A percentile compares a stretch with the other conserved stretches of the same genome.
Conservation (phyloP, 2,888 invertebrate species). For the Anthrax anthrax region DNA sequence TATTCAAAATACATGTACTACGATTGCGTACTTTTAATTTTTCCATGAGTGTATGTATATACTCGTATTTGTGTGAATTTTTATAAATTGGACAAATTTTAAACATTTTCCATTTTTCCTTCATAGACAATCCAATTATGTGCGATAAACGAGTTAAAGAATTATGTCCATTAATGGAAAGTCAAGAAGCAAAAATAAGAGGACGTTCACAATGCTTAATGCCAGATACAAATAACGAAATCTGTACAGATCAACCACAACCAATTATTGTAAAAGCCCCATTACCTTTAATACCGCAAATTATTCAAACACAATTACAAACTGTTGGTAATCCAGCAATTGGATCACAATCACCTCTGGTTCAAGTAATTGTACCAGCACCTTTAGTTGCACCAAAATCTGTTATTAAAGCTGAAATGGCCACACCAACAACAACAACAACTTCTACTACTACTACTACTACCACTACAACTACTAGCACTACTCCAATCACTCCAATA, state of each 20-base stretch:
- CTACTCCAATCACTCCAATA: neutral
- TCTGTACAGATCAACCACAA: slow-evolving; percentile 27
- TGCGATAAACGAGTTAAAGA: slow-evolving; percentile 57
- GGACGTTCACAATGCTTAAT: slow-evolving; percentile 46
- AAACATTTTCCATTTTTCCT: neutral
- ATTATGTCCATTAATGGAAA: slow-evolving; percentile 52
- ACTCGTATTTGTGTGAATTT: neutral
- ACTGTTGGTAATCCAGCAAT: slow-evolving; percentile 7
- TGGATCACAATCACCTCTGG: slow-evolving; percentile 19
- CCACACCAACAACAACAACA: slow-evolving; percentile 8
- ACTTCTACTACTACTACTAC: slow-evolving; percentile 5
- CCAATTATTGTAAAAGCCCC: slow-evolving; percentile 22
- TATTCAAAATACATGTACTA: too few relatives aligned
- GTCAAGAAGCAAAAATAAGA: slow-evolving; percentile 55
- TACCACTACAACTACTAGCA: slow-evolving; percentile 13
- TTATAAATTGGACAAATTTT: neutral
- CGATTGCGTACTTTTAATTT: too few relatives aligned
- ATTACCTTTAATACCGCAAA: slow-evolving; percentile 19
- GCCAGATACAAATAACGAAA: slow-evolving; percentile 27
- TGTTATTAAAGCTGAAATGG: slow-evolving; percentile 19
- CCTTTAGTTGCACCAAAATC: slow-evolving; percentile 19
- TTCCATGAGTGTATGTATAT: neutral
- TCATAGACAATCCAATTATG: slow-evolving; percentile 63
- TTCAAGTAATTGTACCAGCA: slow-evolving; percentile 27
- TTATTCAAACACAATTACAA: slow-evolving; percentile 11